Conservation (phyloP, 1,140 invertebrate species). For the Mactra quadrangularis region DNA sequence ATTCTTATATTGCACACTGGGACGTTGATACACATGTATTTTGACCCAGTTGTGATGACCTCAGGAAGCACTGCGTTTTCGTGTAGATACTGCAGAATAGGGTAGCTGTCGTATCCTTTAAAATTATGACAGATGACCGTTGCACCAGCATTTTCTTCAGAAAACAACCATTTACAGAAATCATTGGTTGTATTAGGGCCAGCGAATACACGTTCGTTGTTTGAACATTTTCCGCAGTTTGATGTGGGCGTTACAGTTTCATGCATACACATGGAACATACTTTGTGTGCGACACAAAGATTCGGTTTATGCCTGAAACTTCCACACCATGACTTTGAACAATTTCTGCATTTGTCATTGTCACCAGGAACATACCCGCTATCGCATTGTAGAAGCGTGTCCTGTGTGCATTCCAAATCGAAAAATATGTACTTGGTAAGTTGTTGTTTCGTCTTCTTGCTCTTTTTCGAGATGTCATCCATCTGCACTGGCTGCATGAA, state of each 20-base stretch:
- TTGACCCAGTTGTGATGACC: not conserved
- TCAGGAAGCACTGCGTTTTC: conserved; percentile 13
- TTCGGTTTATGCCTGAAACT: conserved; percentile 13
- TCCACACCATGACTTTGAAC: conserved; percentile 25
- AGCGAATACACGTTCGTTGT: not conserved
- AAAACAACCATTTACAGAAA: conserved; percentile 19
- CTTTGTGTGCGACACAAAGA: conserved; percentile 18
- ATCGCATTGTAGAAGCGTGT: not conserved
- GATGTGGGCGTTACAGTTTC: not conserved
- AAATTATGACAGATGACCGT: conserved; percentile 29
- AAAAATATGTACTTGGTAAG: too few species aligned
- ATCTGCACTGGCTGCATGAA: conserved; percentile 3
- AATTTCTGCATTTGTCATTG: conserved; percentile 8
- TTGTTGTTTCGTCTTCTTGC: not conserved
- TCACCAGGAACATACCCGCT: conserved; percentile 6
- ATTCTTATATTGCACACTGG: not conserved
- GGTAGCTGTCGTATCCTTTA: conserved; percentile 26
- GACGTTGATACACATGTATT: conserved; percentile 13
- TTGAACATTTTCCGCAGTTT: not conserved
- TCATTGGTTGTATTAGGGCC: not conserved
- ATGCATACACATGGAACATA: not conserved
- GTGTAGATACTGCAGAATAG: conserved; percentile 10
- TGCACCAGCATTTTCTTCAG: too few species aligned
- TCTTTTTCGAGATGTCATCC: not conserved
- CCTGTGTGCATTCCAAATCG: too few species aligned